Base-by-base conservation (phyloP, 2,888 invertebrate species). In the Trichacis sp. region DNA sequence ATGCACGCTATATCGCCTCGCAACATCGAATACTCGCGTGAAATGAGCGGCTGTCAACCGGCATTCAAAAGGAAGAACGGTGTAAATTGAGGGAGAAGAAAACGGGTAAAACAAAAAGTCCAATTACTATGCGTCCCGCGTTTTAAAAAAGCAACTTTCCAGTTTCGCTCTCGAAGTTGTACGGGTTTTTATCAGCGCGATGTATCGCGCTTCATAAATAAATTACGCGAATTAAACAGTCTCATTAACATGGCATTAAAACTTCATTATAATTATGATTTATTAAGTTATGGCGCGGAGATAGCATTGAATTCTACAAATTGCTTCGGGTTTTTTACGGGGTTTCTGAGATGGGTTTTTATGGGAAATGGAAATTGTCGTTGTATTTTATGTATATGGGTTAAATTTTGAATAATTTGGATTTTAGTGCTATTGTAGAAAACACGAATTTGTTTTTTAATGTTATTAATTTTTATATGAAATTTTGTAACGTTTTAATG, bases 41-140 rank as follows among this genome's bases (percentile, higher is more conserved):
- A 68, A 68, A 68, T 68, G 68, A 68, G 68, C 58, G 68, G 58
- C 68, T 68, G 68, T 68, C 68, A 68, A 68, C 68, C 56, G 52
- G 40, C 57, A 58, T 68, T 68, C 68, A 64, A 54, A 64, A 68
- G 68, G 64, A 68, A 64, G 68, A 68, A 61, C 68, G 61, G 64
- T 55, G 68, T 61, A 68, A 68, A 68, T 68, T 68, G 57, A 68
- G 57, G 64, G 55, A 68, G 58, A 68, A 57, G 56, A 60, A 60
- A 24, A 24, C 46, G 59, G 57, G 56, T 54, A 68, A 68, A 64
- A 50, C 60, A 51, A 52, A 57, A 57, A 61, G 60, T 51, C 61
- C 68, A 64, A 68, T 68, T 64, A 64, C 64, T 61, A 64, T 64
- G 61, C 68, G 60, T 42, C 42, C 9, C 42, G 18, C 18, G 18